Evolutionary conservation across 2,888 invertebrate genomes (phyloP), one percentile per base, ranked within the genome.

Genomic region (Stenchaetothrips biformis): DNA sequence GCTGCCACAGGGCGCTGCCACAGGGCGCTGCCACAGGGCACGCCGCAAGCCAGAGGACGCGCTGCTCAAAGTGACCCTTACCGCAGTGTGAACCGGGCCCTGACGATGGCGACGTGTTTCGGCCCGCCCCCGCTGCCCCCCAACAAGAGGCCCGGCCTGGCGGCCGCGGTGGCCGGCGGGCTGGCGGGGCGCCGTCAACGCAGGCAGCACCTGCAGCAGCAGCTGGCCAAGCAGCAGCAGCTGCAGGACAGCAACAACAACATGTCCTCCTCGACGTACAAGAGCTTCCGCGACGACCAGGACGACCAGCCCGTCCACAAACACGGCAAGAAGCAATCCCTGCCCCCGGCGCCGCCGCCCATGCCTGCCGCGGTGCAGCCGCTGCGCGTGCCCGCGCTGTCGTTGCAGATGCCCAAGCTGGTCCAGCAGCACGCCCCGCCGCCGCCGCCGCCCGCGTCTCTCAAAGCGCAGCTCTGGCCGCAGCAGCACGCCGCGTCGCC

Each of bases 121-220:
- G 89, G 90, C 6, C 90, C 90, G 78, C 90, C 90, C 78, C 90
- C 90, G 18, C 85, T 90, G 82, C 90, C 90, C 25, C 90, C 90
- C 11, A 90, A 89, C 84, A 90, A 89, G 83, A 85, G 87, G 80
- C 67, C 67, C 67, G 67, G 67, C 0, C 21, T 21, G 7, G 37
- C 37, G 2, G 37, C 37, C 21, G 67, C 25, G 67, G 21, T 8
- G 67, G 67, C 67, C 21, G 67, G 67, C 21, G 67, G 67, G 25
- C 67, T 74, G 67, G 67, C 67, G 11, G 67, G 67, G 9, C 21
- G 67, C 7, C 21, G 67, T 3, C 67, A 74, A 25, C 21, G 67
- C 21, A 7, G 67, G 1, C 67, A 74, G 67, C 67, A 74, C 67
- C 21, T 74, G 67, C 67, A 74, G 67, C 67, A 74, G 67, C 67